phyloP scores from a whole-genome alignment of 1,140 invertebrate genomes.

The Spodoptera litura region DNA sequence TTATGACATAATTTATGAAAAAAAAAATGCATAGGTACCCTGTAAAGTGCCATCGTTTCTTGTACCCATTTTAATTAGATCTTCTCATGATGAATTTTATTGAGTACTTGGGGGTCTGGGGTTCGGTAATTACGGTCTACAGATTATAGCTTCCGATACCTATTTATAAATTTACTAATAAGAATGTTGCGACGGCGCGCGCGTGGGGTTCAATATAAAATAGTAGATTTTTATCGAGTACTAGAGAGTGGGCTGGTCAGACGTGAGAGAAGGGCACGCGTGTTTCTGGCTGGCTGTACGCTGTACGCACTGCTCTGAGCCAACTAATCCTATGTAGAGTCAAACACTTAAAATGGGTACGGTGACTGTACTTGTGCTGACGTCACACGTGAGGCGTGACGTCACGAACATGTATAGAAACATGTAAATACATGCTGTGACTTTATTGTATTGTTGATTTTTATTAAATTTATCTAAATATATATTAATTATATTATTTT shows the following conservation, averaged over 20 bases:
- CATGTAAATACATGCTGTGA: slow-evolving; percentile 77
- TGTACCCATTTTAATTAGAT: slow-evolving; percentile 79
- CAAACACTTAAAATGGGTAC: slow-evolving; percentile 74
- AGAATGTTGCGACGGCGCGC: slow-evolving; percentile 56
- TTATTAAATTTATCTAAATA: slow-evolving; percentile 56
- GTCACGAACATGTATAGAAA: slow-evolving; percentile 66
- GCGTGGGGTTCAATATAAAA: slow-evolving; percentile 64
- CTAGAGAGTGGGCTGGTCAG: slow-evolving; percentile 40
- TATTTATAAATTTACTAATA: slow-evolving; percentile 70
- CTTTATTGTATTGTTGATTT: slow-evolving; percentile 78
- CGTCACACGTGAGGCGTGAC: slow-evolving; percentile 55
- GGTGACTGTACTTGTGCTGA: slow-evolving; percentile 66
- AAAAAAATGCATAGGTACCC: slow-evolving; percentile 73
- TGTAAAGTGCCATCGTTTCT: slow-evolving; percentile 79
- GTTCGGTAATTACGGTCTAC: slow-evolving; percentile 55
- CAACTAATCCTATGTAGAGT: slow-evolving; percentile 68
- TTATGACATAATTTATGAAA: slow-evolving; percentile 81
- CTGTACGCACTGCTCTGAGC: slow-evolving; percentile 62
- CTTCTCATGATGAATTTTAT: slow-evolving; percentile 46
- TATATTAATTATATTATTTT: slow-evolving; percentile 78
- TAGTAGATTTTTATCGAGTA: slow-evolving; percentile 70
- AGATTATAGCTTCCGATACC: slow-evolving; percentile 69
- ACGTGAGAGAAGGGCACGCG: slow-evolving; percentile 36
- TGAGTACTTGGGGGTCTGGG: slow-evolving; percentile 38
- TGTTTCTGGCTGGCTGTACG: slow-evolving; percentile 38